Percentiles rank a stretch among this genome's conserved stretches.
These are phyloP conservation scores for Mellilla xanthometata DNA, from an alignment of 2,888 invertebrate genomes.

Conservation along the genomic window DNA sequence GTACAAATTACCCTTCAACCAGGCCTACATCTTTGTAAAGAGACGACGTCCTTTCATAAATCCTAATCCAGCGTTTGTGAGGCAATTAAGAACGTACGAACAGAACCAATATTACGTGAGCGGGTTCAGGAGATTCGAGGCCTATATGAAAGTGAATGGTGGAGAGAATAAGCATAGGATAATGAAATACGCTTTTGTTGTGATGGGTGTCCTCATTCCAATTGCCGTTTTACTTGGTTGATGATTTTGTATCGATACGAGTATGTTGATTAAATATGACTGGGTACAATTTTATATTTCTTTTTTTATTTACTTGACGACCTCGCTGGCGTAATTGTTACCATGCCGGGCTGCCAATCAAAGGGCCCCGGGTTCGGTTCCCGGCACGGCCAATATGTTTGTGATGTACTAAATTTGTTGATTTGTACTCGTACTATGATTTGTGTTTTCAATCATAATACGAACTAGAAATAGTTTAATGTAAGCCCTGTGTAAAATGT, in stretches of 20 bases:
- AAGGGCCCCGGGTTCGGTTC: too few relatives aligned
- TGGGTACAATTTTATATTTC: too few relatives aligned
- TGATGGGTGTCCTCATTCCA: slow-evolving; percentile 62
- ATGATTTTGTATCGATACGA: slow-evolving; percentile 12
- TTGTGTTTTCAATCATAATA: too few relatives aligned
- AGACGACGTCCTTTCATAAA: slow-evolving; percentile 94
- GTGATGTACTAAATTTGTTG: too few relatives aligned
- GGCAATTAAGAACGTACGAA: slow-evolving; percentile 90
- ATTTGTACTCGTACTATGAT: too few relatives aligned
- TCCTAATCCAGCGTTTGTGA: slow-evolving; percentile 97
- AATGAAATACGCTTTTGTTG: slow-evolving; percentile 58
- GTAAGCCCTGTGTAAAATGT: too few relatives aligned
- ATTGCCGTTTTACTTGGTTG: slow-evolving; percentile 60
- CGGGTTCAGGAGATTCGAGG: slow-evolving; percentile 59
- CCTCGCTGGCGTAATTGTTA: too few relatives aligned
- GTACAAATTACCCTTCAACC: slow-evolving; percentile 90
- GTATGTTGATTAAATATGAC: too few relatives aligned
- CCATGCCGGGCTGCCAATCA: too few relatives aligned
- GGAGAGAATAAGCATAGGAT: slow-evolving; percentile 67
- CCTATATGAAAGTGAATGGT: slow-evolving; percentile 64
- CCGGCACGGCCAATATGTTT: too few relatives aligned
- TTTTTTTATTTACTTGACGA: too few relatives aligned
- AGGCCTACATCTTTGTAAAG: slow-evolving; percentile 94
- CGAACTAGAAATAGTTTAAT: too few relatives aligned
- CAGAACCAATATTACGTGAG: slow-evolving; percentile 61